Evolutionary conservation across 2,113 vertebrate species (phyloP).

Genomic region (Calyptommatus sinebrachiatus): DNA sequence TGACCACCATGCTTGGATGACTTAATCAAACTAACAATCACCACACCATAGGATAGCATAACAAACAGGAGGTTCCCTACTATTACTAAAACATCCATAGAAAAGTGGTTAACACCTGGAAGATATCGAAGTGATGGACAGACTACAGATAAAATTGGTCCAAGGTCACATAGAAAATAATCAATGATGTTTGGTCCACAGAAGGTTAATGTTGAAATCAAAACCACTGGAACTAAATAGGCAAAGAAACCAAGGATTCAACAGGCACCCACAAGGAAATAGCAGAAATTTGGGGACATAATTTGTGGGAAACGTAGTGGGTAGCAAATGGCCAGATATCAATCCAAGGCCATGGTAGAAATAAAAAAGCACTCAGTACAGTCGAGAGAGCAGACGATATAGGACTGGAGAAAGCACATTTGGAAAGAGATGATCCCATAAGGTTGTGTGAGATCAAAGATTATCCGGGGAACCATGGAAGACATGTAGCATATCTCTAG

Average conservation of each 20-base stretch:
- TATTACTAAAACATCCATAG: too few relatives aligned
- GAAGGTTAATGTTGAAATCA: constrained; percentile 1
- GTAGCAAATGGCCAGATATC: constrained; percentile 16
- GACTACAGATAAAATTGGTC: neutral
- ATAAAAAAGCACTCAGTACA: constrained; percentile 13
- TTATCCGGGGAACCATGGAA: neutral
- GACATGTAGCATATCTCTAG: constrained; percentile 21
- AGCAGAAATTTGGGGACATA: neutral
- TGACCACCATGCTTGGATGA: constrained; percentile 8
- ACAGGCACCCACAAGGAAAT: neutral
- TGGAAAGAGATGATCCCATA: neutral
- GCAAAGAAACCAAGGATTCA: neutral
- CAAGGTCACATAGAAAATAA: constrained; percentile 12
- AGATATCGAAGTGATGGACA: neutral
- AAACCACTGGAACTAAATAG: neutral
- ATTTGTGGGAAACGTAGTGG: neutral
- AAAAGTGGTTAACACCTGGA: too few relatives aligned
- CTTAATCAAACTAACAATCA: constrained; percentile 37
- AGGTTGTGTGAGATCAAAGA: neutral
- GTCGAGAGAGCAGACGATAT: neutral
- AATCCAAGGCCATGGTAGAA: constrained; percentile 13
- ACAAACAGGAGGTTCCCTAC: neutral
- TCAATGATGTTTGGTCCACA: constrained; percentile 14
- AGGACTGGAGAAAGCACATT: constrained; percentile 11
- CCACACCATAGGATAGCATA: constrained; percentile 8